Evolutionary conservation across 2,797 vertebrate genomes (phyloP).

Genomic region (Poeciliopsis turneri): DNA sequence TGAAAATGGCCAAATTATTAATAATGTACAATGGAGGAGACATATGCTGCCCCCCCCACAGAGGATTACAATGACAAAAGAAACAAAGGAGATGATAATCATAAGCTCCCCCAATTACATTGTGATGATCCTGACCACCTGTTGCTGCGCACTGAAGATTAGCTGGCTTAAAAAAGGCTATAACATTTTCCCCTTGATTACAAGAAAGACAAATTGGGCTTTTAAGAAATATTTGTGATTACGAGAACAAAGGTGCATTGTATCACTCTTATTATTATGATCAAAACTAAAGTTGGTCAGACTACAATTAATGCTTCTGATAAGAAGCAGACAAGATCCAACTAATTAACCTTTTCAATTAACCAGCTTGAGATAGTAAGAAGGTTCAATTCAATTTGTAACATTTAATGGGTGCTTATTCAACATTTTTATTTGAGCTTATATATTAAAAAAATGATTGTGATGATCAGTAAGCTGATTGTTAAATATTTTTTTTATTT

Average conservation of each 20-base stretch:
- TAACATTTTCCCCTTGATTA: background rate
- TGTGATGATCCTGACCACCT: background rate
- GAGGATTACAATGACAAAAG: slow-evolving; percentile 27
- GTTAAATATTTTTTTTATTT: background rate
- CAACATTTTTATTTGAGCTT: background rate
- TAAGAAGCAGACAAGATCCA: background rate
- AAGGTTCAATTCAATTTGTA: background rate
- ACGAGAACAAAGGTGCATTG: background rate
- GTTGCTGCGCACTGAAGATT: background rate
- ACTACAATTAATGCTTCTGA: background rate
- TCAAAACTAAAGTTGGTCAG: background rate
- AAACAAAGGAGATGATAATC: slow-evolving; percentile 41
- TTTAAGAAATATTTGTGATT: background rate
- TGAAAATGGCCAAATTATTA: slow-evolving; percentile 31
- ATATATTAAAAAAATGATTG: background rate
- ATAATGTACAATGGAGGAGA: slow-evolving; percentile 21
- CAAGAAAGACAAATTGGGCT: background rate
- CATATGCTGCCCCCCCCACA: slow-evolving; percentile 12
- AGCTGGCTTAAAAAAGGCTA: background rate
- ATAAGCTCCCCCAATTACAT: slow-evolving; percentile 57
- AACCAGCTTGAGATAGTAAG: background rate
- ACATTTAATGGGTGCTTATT: background rate
- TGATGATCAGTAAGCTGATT: background rate
- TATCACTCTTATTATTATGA: background rate
- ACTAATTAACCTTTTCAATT: background rate